Base-by-base conservation (phyloP, 2,797 vertebrate species). In the Pseudochaenichthys georgianus region DNA sequence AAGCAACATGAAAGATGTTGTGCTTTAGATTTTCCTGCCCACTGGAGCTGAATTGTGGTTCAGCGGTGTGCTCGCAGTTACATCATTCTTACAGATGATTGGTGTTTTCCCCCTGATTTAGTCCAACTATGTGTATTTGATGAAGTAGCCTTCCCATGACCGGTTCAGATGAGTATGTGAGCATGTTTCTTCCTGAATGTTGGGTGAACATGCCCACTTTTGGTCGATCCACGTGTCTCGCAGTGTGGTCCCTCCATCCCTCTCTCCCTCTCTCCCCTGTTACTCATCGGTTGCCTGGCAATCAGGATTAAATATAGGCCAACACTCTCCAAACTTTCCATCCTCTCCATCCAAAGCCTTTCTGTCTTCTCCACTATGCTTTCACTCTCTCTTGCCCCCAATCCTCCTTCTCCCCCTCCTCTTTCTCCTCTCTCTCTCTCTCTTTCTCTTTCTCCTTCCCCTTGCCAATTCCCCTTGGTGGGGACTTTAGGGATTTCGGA, bases 221-320 rank as follows among this genome's bases (percentile, higher is more conserved):
- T 58, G 61, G 71, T 78, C 46, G 75, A 72, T 75, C 80, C 87
- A 71, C 77, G 73, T 78, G 77, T 91, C 88, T 82, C 82, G 76
- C 78, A 48, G 84, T 88, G 89, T 93, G 90, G 89, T 90, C 90
- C 83, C 83, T 85, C 89, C 88, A 87, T 93, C 91, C 64, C 71
- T 88, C 57, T 75, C 86, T 93, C 91, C 64, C 71, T 88, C 57
- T 75, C 86, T 82, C 79, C 81, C 78, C 87, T 93, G 91, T 94
- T 93, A 89, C 92, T 93, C 90, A 81, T 79, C 48, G 80, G 95
- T 95, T 81, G 90, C 95, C 77, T 55, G 75, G 95, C 84, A 90
- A 95, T 93, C 68, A 52, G 85, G 89, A 94, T 95, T 95, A 96
- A 96, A 96, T 95, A 96, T 95, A 95, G 94, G 88, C 86, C 87